Percentiles rank a stretch among this genome's conserved stretches.
Evolutionary conservation across 92 coral and sea anemone genomes (phyloP).

Genomic region (Hydrozoanthus gracilis): DNA sequence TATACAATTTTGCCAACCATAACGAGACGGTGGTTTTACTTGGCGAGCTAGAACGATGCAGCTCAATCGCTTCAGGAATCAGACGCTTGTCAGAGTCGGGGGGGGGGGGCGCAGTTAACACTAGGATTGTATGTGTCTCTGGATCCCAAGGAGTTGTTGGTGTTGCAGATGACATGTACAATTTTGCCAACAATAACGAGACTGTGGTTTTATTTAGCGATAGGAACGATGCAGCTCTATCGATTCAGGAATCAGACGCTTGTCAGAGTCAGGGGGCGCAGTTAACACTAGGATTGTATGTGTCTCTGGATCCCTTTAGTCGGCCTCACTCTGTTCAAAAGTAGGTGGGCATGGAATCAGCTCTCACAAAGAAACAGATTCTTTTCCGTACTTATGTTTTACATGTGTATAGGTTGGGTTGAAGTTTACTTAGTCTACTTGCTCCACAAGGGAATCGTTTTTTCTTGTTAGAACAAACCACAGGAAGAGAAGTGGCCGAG

Average conservation of each 20-base stretch:
- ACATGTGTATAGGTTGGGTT: slow-evolving; percentile 36
- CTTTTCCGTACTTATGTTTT: slow-evolving; percentile 2
- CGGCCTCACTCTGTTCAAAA: background rate
- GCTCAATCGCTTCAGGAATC: background rate
- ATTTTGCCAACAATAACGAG: background rate
- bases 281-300: background rate
- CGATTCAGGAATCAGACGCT: background rate
- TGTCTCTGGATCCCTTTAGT: background rate
- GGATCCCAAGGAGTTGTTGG: no score
- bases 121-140: background rate
- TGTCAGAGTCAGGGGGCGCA: background rate
- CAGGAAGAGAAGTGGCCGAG: slow-evolving; percentile 31
- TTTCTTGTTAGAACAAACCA: slow-evolving; percentile 39
- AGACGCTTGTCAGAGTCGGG: background rate
- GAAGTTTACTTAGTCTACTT: slow-evolving; percentile 14
- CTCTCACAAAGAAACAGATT: slow-evolving; percentile 13
- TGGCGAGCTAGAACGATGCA: background rate
- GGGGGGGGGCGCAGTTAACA: background rate
- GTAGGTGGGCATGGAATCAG: slow-evolving; percentile 20
- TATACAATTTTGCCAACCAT: background rate
- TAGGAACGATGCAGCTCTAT: background rate
- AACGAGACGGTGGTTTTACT: background rate
- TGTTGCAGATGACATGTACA: no score
- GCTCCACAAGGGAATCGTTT: slow-evolving; percentile 37
- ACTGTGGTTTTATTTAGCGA: background rate